Conservation (phyloP, 2,888 invertebrate genomes). For the Ectemnius lituratus region DNA sequence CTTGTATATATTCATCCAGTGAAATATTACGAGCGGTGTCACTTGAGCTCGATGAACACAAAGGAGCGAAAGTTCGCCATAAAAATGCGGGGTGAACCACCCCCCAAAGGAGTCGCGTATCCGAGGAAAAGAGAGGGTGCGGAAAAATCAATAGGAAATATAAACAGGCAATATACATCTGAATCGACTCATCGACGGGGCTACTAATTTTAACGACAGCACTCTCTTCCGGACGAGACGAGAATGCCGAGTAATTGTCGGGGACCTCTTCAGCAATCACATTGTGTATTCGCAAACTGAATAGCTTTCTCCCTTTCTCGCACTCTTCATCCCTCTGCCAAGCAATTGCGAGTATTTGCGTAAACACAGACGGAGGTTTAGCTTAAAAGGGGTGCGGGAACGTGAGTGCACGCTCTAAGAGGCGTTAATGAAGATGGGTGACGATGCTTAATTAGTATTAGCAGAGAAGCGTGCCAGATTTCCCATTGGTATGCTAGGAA, state of each 20-base stretch:
- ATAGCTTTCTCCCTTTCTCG: neutral
- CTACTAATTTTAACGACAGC: conserved; percentile 35
- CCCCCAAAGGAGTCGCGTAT: conserved; percentile 14
- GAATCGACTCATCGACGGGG: conserved; percentile 25
- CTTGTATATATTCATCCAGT: neutral
- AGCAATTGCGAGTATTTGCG: conserved; percentile 2
- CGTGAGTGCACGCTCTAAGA: neutral
- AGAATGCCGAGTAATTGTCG: neutral
- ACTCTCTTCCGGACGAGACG: too few relatives aligned
- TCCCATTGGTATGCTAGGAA: conserved; percentile 19
- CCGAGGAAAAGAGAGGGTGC: neutral
- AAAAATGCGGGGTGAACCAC: conserved; percentile 36
- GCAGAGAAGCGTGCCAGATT: neutral
- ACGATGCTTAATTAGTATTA: conserved; percentile 58
- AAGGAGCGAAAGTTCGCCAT: conserved; percentile 36
- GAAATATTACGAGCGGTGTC: conserved; percentile 40
- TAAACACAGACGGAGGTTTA: conserved; percentile 27
- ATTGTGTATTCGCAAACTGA: conserved; percentile 13
- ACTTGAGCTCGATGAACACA: conserved; percentile 32
- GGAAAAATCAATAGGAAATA: conserved; percentile 45
- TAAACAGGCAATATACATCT: conserved; percentile 42
- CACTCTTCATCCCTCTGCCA: neutral
- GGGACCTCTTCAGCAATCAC: conserved; percentile 6
- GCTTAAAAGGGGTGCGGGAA: conserved; percentile 6
- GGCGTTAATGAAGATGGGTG: conserved; percentile 59